Conservation (phyloP, 2,113 vertebrate genomes). For the Megaptera novaeangliae region DNA sequence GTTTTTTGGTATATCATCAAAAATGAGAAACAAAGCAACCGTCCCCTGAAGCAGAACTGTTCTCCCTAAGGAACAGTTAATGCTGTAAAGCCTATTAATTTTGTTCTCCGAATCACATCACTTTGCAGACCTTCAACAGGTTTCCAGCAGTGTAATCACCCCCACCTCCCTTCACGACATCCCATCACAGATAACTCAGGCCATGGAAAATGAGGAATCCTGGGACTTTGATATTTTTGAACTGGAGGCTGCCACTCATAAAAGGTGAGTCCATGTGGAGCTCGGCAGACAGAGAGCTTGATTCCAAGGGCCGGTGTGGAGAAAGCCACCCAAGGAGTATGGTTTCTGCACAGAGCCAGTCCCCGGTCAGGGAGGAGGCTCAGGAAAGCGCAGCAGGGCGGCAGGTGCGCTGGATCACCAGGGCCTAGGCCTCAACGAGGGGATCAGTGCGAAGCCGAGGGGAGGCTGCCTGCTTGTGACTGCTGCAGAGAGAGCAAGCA, state of each 20-base stretch:
- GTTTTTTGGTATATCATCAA: neutral
- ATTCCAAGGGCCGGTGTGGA: neutral
- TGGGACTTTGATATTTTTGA: slow-evolving; percentile 98
- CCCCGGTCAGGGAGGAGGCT: neutral
- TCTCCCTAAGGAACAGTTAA: neutral
- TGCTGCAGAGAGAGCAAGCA: neutral
- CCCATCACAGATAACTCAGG: slow-evolving; percentile 89
- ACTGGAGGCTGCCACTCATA: slow-evolving; percentile 93
- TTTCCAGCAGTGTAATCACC: slow-evolving; percentile 81
- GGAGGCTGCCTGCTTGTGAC: neutral
- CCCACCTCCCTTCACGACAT: slow-evolving; percentile 90
- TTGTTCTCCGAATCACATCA: neutral
- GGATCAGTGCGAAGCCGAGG: neutral
- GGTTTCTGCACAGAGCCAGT: neutral
- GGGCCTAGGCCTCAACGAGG: neutral
- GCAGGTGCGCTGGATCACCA: too few species aligned
- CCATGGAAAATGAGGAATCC: slow-evolving; percentile 93
- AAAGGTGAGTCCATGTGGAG: slow-evolving; percentile 82
- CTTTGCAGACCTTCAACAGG: slow-evolving; percentile 86
- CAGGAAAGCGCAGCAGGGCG: neutral
- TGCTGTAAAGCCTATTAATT: rapidly evolving
- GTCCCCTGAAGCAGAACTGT: neutral
- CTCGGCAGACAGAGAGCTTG: neutral
- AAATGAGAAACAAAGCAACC: neutral
- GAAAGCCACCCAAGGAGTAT: rapidly evolving